Percentiles rank a stretch among this genome's conserved stretches.
Conservation (phyloP, 2,888 invertebrate genomes). For the Ptychoptera albimana region DNA sequence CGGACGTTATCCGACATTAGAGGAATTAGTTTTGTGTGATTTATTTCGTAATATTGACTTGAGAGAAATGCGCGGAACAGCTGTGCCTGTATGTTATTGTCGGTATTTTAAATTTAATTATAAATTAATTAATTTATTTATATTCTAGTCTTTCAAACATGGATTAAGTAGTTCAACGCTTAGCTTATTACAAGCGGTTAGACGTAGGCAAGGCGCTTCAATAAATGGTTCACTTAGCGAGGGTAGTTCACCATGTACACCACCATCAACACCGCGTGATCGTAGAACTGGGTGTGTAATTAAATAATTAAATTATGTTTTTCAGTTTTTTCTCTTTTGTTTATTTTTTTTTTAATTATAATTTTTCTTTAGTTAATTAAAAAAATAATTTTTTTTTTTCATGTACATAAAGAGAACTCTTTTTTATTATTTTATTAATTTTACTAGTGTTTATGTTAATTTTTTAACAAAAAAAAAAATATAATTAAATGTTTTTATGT, state of each 20-base stretch:
- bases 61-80: constrained; percentile 71
- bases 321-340: neutral
- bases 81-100: constrained; percentile 46
- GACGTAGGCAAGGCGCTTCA: constrained; percentile 29
- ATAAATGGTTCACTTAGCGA: constrained; percentile 27
- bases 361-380: neutral
- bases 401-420: too few relatives aligned
- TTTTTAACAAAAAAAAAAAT: too few relatives aligned
- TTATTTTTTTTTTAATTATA: neutral
- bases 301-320: neutral
- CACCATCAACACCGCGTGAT: constrained; percentile 30
- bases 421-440: too few relatives aligned
- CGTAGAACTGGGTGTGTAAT: constrained; percentile 21
- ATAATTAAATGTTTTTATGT: too few relatives aligned
- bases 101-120: neutral
- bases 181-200: constrained; percentile 28
- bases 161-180: constrained; percentile 30
- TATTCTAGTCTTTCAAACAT: constrained; percentile 28
- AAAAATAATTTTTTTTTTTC: neutral
- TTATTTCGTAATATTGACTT: constrained; percentile 79
- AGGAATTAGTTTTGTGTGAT: constrained; percentile 67
- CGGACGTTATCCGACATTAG: constrained; percentile 52
- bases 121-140: neutral
- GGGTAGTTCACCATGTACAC: constrained; percentile 30
- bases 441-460: too few relatives aligned